These are phyloP conservation scores for Sus cebifrons DNA, from an alignment of 2,797 vertebrate species.

Conservation along the genomic window DNA sequence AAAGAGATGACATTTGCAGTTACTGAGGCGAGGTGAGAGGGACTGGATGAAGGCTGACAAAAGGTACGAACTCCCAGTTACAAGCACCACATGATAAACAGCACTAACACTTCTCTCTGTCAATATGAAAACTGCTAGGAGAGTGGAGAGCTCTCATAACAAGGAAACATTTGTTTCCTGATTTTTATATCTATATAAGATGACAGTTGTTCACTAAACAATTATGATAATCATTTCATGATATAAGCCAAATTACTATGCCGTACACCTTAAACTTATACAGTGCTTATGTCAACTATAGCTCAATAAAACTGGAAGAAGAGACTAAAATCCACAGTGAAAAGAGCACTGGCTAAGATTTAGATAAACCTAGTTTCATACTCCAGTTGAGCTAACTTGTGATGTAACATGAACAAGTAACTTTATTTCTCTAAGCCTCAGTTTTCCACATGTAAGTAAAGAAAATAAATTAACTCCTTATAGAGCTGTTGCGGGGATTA, in stretches of 20 bases:
- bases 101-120: background rate
- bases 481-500: background rate
- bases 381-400: background rate
- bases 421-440: conserved; percentile 28
- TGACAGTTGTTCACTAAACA: background rate
- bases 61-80: background rate
- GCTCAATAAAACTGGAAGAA: background rate
- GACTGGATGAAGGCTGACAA: background rate
- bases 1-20: background rate
- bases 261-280: background rate
- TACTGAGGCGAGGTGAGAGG: background rate
- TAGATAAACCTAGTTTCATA: background rate
- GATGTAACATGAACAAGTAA: background rate
- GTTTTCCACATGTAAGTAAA: conserved; percentile 4
- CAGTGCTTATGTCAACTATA: background rate
- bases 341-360: conserved; percentile 9
- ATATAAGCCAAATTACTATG: background rate
- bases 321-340: background rate
- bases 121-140: background rate
- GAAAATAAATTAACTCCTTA: conserved; percentile 43
- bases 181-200: background rate
- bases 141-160: background rate
- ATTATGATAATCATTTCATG: no score
- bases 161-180: background rate
- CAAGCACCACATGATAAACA: background rate